Evolutionary conservation across 2,888 invertebrate genomes (phyloP), one percentile per base, ranked within the genome.

Genomic region (Mesorhabditis spiculigera): DNA sequence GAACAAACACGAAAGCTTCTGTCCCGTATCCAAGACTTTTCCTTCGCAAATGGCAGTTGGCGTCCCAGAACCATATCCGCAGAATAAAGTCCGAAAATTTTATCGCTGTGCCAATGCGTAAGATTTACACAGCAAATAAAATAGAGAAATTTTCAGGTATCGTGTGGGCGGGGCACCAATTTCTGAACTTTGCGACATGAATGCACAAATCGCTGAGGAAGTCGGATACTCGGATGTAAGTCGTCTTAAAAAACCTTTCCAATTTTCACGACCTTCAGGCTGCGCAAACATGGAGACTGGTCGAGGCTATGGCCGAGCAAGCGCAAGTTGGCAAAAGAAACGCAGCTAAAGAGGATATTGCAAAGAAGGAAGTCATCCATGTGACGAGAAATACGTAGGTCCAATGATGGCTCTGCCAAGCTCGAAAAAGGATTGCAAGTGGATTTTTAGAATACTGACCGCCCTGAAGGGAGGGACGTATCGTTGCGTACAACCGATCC

Each of bases 201-300:
- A 78, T 58, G 73, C 77, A 4, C 72, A 71, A 63, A 63, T 75
- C 28, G 74, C 77, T 5, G 62, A 70, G 8, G 66, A 70, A 43
- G 45, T 62, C 43, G 72, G 72, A 43, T 63, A 71, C 43, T 8
- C 42, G 42, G 44, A 69, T 41, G 61, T 45, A 28, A 28, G 28
- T 28, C 28, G 28, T 28, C 28, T 28, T 28, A 28, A 28, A 28
- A 28, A 28, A 28, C 28, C 28, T 1, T 28, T 28, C 28, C 28
- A 28, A 28, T 28, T 10, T 5, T 42, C 6, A 16, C 44, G 8
- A 44, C 16, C 70, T 70, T 13, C 71, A 73, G 28, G 73, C 71
- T 41, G 71, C 71, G 6, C 73, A 73, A 42, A 75, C 75, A 8
- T 75, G 75, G 75, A 45, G 71, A 66, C 67, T 75, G 4, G 73